Base-by-base conservation (phyloP, 2,797 vertebrate genomes). In the Sebastes taczanowskii region DNA sequence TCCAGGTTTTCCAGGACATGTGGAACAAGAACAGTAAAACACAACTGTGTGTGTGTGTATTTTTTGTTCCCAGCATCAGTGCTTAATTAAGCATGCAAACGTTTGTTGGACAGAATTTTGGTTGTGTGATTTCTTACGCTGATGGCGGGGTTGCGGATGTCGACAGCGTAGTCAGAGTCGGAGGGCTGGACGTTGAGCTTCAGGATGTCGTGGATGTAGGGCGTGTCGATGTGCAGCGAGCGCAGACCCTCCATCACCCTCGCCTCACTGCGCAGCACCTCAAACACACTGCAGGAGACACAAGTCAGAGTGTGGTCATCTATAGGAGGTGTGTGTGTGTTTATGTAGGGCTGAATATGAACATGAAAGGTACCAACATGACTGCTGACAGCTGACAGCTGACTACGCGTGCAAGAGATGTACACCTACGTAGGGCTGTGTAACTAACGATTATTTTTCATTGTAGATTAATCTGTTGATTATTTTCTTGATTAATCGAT, bases 181-280 rank as follows among this genome's bases (percentile, higher is more conserved):
- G 97, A 96, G 0, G 97, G 98, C 90, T 99, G 98, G 63, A 97
- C 98, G 78, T 98, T 98, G 81, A 99, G 80, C 85, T 98, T 99
- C 65, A 99, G 95, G 82, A 99, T 96, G 64, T 98, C 97, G 82
- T 99, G 98, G 77, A 99, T 95, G 87, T 96, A 97, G 20, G 94
- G 86, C 0, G 97, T 97, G 85, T 98, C 97, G 49, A 99, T 97
- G 3, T 95, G 97, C 65, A 99, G 90, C n/a, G 96, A 97, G 56
- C 97, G 97, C 61, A 99, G 94, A 4, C 99, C 99, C 80, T 99
- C 98, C 98, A 99, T 99, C 30, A 99, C 98, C 0, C 95, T 95
- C 6, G 97, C 97, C 92, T 99, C 99, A 58, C 96, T 97, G 83
- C 98, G 97, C 80, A 99, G 93, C 30, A 97, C 86, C 63, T 99